Base-by-base conservation (phyloP, 2,797 vertebrate genomes). In the Anguilla marmorata region DNA sequence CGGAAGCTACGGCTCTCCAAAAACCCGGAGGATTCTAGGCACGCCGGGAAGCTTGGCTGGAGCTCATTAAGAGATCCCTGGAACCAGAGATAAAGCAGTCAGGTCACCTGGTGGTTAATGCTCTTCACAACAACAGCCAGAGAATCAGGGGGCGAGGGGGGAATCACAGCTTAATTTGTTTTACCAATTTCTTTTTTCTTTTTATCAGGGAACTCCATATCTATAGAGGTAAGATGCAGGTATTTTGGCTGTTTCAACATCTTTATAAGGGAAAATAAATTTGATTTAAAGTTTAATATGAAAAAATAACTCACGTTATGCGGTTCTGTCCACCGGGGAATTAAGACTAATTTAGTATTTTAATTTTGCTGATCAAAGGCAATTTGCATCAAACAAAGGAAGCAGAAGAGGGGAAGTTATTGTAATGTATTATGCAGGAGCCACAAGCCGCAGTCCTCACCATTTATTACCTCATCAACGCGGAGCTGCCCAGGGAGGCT, bases 311-410 rank as follows among this genome's bases (percentile, higher is more conserved):
- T 11, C 79, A 48, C 19, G 45, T 82, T 82, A 24, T 48, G 41
- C 19, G 41, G 50, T 7, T 50, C 45, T n/a, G 41, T 82, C 79
- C 41, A 50, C 19, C n/a, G 41, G 79, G 41, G 79, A 79, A 79
- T 79, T 37, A 79, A 37, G 12, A 19, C 74, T 58, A 66, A 87
- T 84, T 84, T 87, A 63, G 27, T 79, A 33, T 41, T 63, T 83
- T 66, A 19, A 87, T 72, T 87, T 69, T 52, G 27, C 79, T 27
- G 86, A 87, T 69, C 60, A 84, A 60, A 54, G 48, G 11, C 58
- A 69, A 45, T 72, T 69, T 87, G 45, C 9, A 50, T 58, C 50
- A 86, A 66, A 66, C 21, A 11, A 21, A 86, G 60, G 60, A 69
- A 87, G 63, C n/a, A 63, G 58, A 85, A 72, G 45, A 72, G 3